Base-by-base conservation (phyloP, 2,888 invertebrate species). In the Mycalesis mineus region DNA sequence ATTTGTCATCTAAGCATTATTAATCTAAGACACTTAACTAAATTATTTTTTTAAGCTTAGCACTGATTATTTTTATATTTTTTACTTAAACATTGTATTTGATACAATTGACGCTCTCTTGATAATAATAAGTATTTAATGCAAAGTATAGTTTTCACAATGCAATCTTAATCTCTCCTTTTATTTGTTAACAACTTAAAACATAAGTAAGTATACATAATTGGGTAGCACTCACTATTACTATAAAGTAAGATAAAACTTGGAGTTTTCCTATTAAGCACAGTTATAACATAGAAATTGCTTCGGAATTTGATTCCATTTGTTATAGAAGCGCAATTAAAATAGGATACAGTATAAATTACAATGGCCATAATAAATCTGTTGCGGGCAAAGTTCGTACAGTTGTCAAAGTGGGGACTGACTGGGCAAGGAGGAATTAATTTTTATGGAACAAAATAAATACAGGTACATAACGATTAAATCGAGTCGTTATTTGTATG, bases 101-200 rank as follows among this genome's bases (percentile, higher is more conserved):
- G 62, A 88, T 88, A 89, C 88, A 89, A 88, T 84, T 82, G 86
- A 85, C 84, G 73, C 75, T 73, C 65, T 64, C 66, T 67, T 68
- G 68, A 69, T 64, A 68, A 71, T 68, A 36, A 74, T 74, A 73
- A 75, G 64, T 72, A 72, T 75, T 75, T 76, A 77, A 47, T 82
- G 86, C 84, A 85, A 82, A 83, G 82, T 81, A 80, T 77, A 79
- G 68, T 73, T 47, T 77, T 75, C 71, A 81, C 80, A 74, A 81
- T 85, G 86, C 87, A 88, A 88, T 88, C 88, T 88, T 88, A 80
- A 86, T 88, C 88, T 88, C 88, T 89, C 88, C 86, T 86, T 85
- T 72, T 80, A 73, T 71, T 82, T 73, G 74, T 80, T 78, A 83
- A 83, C 75, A 84, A 83, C 81, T 82, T 83, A 85, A 83, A 80